phyloP scores from a whole-genome alignment of 2,888 invertebrate genomes.

The Pristionchus exspectatus region DNA sequence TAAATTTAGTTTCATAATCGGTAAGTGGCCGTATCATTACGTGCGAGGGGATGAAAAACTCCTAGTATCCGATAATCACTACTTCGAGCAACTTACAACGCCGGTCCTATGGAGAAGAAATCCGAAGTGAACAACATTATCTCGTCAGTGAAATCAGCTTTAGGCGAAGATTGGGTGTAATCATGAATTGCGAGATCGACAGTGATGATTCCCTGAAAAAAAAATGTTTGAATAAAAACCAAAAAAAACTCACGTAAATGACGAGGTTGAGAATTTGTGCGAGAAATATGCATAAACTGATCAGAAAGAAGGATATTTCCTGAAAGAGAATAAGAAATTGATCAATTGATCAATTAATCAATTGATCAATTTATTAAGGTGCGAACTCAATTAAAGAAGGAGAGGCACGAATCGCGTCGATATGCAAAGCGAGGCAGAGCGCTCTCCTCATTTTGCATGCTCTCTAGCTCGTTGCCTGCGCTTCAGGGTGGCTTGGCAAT shows the following conservation, averaged over 20 bases:
- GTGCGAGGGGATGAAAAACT: too few relatives aligned
- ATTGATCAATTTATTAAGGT: too few relatives aligned
- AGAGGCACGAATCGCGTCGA: too few relatives aligned
- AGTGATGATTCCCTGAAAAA: background rate
- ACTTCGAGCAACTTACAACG: background rate
- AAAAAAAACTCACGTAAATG: background rate
- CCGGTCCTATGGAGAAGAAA: background rate
- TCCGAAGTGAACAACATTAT: background rate
- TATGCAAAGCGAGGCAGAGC: too few relatives aligned
- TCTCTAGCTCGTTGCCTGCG: too few relatives aligned
- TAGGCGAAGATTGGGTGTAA: background rate
- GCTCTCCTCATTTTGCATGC: too few relatives aligned
- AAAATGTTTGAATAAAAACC: background rate
- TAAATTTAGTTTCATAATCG: background rate
- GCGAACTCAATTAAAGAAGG: too few relatives aligned
- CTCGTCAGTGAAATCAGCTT: background rate
- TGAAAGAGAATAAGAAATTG: background rate
- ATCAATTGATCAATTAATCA: too few relatives aligned
- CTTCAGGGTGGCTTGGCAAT: too few relatives aligned
- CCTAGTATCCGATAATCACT: too few relatives aligned
- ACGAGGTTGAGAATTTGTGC: conserved; percentile 11
- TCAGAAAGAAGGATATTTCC: conserved; percentile 23
- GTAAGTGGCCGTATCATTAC: background rate
- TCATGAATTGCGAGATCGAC: background rate
- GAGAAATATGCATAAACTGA: conserved; percentile 8